Evolutionary conservation across 2,113 vertebrate genomes (phyloP), one percentile per base, ranked within the genome.

Genomic region (Varanus salvator): DNA sequence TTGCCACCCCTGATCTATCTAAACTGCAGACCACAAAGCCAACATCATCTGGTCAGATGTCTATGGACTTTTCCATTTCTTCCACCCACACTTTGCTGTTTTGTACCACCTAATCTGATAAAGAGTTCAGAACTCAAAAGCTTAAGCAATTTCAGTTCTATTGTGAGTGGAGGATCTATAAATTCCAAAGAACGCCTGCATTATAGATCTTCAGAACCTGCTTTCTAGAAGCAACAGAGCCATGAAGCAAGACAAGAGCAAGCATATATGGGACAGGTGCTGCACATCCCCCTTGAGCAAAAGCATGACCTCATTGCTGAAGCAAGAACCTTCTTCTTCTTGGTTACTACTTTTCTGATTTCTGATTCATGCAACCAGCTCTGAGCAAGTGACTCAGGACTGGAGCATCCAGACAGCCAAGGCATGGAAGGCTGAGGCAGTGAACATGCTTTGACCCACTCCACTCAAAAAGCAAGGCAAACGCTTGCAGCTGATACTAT

Each of bases 401-500:
- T 23, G n/a, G 50, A 34, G 83, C 83, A 90, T 69, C 75, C 83
- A 85, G 74, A 90, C 44, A 90, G 34, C 19, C 71, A 77, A 34
- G 71, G 60, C 38, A n/a, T 34, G 14, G 72, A 48, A 29, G n/a
- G 54, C 31, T 12, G 60, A 38, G 25, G 31, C 2, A 21, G 50
- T 25, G 12, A 54, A 50, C 64, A 54, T 75, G 31, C 6, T 57
- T 76, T 77, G 25, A 64, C n/a, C 27, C 29, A 60, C 31, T 80
- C 77, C 88, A 38, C 85, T 54, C 69, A 15, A 84, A 38, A 84
- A 31, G 72, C 38, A 68, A 77, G 44, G 38, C 72, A 69, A 54
- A 17, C 74, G 44, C 38, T 76, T 87, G 38, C 48, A 77, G 44
- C 68, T 23, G 27, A 77, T 54, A n/a, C 80, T 31, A 83, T 68